Conservation (phyloP, 2,797 vertebrate genomes). For the Sciurus carolinensis region DNA sequence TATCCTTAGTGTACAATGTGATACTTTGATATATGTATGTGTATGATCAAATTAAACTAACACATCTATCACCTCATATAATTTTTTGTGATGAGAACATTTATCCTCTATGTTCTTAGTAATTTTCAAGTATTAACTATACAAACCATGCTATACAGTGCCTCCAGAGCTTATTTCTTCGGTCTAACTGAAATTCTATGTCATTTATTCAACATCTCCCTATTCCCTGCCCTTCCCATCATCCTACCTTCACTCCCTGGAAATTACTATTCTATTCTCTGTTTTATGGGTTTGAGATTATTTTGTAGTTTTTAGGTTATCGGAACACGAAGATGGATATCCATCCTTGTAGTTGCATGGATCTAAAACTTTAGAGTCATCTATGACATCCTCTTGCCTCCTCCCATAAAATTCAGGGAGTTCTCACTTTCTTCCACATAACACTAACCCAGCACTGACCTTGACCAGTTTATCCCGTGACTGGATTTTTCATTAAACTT, state of each 20-base stretch:
- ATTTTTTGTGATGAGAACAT: background rate
- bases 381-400: background rate
- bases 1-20: background rate
- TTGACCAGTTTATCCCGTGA: background rate
- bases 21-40: background rate
- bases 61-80: background rate
- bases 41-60: background rate
- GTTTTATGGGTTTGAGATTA: background rate
- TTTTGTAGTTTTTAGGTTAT: background rate
- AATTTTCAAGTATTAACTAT: background rate
- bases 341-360: background rate
- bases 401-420: background rate
- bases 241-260: too few relatives aligned
- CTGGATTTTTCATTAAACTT: background rate
- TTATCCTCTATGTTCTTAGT: background rate
- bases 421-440: background rate
- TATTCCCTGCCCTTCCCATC: too few relatives aligned
- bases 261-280: background rate
- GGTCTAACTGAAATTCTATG: background rate
- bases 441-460: background rate
- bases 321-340: background rate
- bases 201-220: background rate
- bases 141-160: background rate
- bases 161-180: background rate
- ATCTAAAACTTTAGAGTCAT: background rate